Base-by-base conservation (phyloP, 2,888 invertebrate species). In the Drosophila anomalata region DNA sequence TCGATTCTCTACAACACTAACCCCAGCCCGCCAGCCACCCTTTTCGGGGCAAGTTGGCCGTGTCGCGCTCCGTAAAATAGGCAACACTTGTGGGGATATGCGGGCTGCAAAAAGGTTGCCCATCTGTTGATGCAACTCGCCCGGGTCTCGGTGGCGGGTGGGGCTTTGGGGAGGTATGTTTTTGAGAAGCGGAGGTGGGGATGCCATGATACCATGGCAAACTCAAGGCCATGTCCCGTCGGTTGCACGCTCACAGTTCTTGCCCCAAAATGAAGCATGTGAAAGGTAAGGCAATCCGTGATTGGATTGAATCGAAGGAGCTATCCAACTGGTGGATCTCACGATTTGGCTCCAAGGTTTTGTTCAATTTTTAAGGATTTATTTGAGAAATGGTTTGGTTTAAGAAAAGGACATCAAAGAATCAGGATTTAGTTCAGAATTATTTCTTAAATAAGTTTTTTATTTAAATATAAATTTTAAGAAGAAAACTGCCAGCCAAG, bases 41-140 rank as follows among this genome's bases (percentile, higher is more conserved):
- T 2, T n/a, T 33, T 2, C 12, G 5, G 36, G 59, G 48, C 61
- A 48, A 52, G 53, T 41, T 52, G 36, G 44, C 51, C 17, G 26
- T 63, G 63, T 63, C 63, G 63, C 50, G 33, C 62, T 20, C 65
- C 24, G 39, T 39, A 33, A 66, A 66, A 48, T 54, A 66, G 65
- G 54, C 65, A 66, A 54, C 65, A 53, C 66, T 65, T 65, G 52
- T 53, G 65, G 26, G n/a, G 12, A 42, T 42, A 47, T 47, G 36
- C 52, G 36, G 63, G 52, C 24, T 9, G 62, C 22, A 3, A 62
- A 62, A 61, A 46, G 58, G 14, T 60, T 33, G 61, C 61, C 61
- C 55, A 62, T 48, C 61, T 62, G 61, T 62, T 62, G 61, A 62
- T 62, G 41, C 61, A 47, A 44, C 44, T 11, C 44, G 5, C 20